phyloP scores from a whole-genome alignment of 2,888 invertebrate genomes.

The Drosophila austrosaltans region DNA sequence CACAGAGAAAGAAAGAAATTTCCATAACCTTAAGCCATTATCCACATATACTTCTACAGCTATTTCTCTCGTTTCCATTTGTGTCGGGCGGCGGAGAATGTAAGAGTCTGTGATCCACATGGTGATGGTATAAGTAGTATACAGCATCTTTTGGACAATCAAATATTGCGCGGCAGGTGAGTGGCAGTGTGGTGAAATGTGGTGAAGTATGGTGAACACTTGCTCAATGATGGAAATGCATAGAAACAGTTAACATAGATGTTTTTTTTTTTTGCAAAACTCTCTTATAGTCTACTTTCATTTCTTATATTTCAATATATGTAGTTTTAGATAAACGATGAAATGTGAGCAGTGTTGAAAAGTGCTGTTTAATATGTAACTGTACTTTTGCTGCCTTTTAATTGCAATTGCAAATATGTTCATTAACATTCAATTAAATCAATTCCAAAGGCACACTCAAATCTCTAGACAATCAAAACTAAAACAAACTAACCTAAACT shows the following conservation, averaged over 20 bases:
- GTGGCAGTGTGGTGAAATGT: slow-evolving; percentile 77
- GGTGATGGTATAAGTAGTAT: slow-evolving; percentile 86
- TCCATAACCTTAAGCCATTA: background rate
- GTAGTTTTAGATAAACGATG: no score
- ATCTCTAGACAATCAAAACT: no score
- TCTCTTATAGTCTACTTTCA: no score
- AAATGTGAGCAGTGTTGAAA: no score
- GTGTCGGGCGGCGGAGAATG: slow-evolving; percentile 85
- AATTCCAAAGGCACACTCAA: slow-evolving; percentile 27
- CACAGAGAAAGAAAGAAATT: background rate
- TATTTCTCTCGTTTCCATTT: slow-evolving; percentile 86
- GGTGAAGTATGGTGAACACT: slow-evolving; percentile 2
- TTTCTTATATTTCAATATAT: no score
- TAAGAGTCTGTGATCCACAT: slow-evolving; percentile 85
- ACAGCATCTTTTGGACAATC: slow-evolving; percentile 85
- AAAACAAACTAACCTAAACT: background rate
- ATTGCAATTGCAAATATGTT: slow-evolving; percentile 13
- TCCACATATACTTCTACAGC: slow-evolving; percentile 71
- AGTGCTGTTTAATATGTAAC: background rate
- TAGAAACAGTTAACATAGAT: no score
- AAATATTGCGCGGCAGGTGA: slow-evolving; percentile 85
- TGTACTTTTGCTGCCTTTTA: background rate
- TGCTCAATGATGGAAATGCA: background rate
- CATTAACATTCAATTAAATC: slow-evolving; percentile 44
- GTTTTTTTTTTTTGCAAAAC: no score